Percentiles rank a stretch among this genome's conserved stretches.
These are phyloP conservation scores for Drosophila watanabei DNA, from an alignment of 1,140 invertebrate species.

Conservation along the genomic window DNA sequence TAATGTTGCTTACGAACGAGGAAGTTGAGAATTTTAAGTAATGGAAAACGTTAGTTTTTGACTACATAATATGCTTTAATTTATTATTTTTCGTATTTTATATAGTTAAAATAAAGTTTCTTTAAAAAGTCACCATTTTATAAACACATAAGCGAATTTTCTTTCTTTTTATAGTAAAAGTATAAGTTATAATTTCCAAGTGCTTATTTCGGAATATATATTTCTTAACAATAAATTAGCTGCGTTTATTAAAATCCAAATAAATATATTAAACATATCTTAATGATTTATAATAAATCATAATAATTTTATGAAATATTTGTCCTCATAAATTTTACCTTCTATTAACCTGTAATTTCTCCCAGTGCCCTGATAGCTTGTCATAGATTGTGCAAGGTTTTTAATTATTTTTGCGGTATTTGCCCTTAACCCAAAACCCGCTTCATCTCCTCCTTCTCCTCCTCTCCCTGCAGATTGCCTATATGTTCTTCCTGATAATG, in stretches of 20 bases:
- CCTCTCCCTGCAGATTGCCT: slow-evolving; percentile 92
- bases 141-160: too few species aligned
- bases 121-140: too few species aligned
- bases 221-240: too few species aligned
- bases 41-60: neutral
- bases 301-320: too few species aligned
- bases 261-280: too few species aligned
- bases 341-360: neutral
- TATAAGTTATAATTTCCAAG: neutral
- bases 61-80: neutral
- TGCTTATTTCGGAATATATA: neutral
- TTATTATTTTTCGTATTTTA: neutral
- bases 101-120: neutral
- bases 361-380: neutral
- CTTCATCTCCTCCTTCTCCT: too few species aligned
- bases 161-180: too few species aligned
- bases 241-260: too few species aligned
- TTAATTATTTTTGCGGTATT: slow-evolving; percentile 39
- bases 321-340: neutral
- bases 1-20: neutral
- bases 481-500: slow-evolving; percentile 95
- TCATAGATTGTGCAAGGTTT: slow-evolving; percentile 12
- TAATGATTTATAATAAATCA: too few species aligned
- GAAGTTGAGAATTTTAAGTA: neutral
- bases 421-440: slow-evolving; percentile 13